A percentile compares a stretch with the other conserved stretches of the same genome.
Evolutionary conservation across 2,888 invertebrate genomes (phyloP).

Genomic region (Dinocampus coccinellae): DNA sequence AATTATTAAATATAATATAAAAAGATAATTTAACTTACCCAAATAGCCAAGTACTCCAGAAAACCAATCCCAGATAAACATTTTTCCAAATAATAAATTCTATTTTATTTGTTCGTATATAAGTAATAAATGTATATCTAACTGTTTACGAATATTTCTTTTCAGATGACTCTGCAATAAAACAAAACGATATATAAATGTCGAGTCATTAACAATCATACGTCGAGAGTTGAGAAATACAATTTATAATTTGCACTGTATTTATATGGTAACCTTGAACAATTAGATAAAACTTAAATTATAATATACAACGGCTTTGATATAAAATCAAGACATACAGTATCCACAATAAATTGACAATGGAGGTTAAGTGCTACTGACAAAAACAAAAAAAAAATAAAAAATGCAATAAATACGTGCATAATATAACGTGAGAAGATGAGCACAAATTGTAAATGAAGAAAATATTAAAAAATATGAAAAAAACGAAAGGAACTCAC

Average conservation of each 20-base stretch:
- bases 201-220: conserved; percentile 23
- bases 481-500: neutral
- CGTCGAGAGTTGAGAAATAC: conserved; percentile 2
- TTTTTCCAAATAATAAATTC: conserved; percentile 64
- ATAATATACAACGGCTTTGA: too few species aligned
- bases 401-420: neutral
- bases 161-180: conserved; percentile 67
- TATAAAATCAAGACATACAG: too few species aligned
- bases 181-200: conserved; percentile 37
- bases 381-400: neutral
- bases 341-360: too few species aligned
- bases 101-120: conserved; percentile 36
- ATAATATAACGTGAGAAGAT: too few species aligned
- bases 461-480: neutral
- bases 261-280: conserved; percentile 38
- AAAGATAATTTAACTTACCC: conserved; percentile 75
- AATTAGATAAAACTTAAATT: neutral
- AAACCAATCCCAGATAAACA: conserved; percentile 98
- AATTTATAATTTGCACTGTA: neutral
- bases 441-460: too few species aligned
- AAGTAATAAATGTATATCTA: conserved; percentile 18
- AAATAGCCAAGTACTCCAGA: conserved; percentile 93
- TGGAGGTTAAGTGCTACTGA: neutral
- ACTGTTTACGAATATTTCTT: conserved; percentile 41
- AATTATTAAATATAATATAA: conserved; percentile 9